Percentiles rank a stretch among this genome's conserved stretches.
Evolutionary conservation across 2,113 vertebrate species (phyloP).

Genomic region (Heterochromis multidens): DNA sequence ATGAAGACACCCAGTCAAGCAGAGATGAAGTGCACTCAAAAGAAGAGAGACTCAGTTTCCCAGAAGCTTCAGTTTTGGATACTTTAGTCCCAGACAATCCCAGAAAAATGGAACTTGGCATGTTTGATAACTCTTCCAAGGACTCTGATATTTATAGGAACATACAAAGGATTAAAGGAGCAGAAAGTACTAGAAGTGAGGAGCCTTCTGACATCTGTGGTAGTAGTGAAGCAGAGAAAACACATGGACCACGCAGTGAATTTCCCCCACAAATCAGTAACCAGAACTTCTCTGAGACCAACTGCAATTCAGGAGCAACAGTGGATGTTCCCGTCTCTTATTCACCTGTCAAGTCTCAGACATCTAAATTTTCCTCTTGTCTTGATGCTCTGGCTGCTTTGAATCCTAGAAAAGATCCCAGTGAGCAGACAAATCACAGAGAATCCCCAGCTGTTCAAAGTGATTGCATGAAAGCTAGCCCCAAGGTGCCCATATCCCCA

Average conservation of each 20-base stretch:
- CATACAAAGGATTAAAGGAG: constrained; percentile 14
- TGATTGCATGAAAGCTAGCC: constrained; percentile 80
- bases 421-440: constrained; percentile 72
- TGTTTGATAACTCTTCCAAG: constrained; percentile 84
- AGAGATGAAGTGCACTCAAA: constrained; percentile 75
- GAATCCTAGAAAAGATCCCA: constrained; percentile 84
- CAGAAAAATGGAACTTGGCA: constrained; percentile 74
- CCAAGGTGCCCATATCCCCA: constrained; percentile 89
- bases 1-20: constrained; percentile 78
- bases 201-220: constrained; percentile 51
- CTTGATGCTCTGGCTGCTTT: constrained; percentile 90
- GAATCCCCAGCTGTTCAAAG: constrained; percentile 73
- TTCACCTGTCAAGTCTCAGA: constrained; percentile 81
- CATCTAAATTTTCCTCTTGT: constrained; percentile 89
- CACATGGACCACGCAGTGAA: constrained; percentile 63
- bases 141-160: constrained; percentile 74
- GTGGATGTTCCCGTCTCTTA: constrained; percentile 53
- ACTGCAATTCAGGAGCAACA: constrained; percentile 57
- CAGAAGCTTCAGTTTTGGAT: constrained; percentile 74
- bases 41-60: constrained; percentile 79
- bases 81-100: constrained; percentile 75
- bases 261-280: constrained; percentile 66
- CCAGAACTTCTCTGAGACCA: constrained; percentile 69
- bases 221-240: constrained; percentile 68
- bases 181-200: constrained; percentile 46